Percentiles rank a stretch among this genome's conserved stretches.
Conservation (phyloP, 2,113 vertebrate genomes). For the Phaethornis superciliosus region DNA sequence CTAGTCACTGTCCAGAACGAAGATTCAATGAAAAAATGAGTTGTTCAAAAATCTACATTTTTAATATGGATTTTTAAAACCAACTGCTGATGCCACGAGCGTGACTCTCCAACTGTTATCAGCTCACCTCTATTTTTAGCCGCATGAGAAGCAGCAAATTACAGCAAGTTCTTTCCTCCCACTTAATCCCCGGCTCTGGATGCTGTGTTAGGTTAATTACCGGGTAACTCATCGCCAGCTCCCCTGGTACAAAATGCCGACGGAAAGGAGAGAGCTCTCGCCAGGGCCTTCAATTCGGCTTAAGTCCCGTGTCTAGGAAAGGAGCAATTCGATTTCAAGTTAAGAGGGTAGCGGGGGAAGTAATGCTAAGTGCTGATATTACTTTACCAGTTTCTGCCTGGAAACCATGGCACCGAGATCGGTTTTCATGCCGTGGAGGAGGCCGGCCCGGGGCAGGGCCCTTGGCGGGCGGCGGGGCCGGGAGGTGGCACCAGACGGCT, state of each 20-base stretch:
- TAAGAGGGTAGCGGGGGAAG: rapidly evolving
- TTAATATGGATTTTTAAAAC: neutral
- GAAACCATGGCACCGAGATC: rapidly evolving
- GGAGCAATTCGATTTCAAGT: neutral
- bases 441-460: neutral
- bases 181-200: neutral
- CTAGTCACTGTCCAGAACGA: neutral
- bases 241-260: neutral
- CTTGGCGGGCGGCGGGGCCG: neutral
- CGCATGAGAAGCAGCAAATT: neutral
- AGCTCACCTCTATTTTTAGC: neutral
- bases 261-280: neutral
- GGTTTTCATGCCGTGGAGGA: neutral
- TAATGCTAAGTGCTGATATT: rapidly evolving
- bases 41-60: neutral
- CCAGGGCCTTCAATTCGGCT: neutral
- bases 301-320: neutral
- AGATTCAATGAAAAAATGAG: neutral
- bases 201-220: neutral
- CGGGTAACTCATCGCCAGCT: neutral
- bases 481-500: slow-evolving; percentile 73
- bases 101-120: rapidly evolving
- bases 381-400: neutral
- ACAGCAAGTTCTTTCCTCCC: neutral
- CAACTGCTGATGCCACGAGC: neutral